Evolutionary conservation across 2,888 invertebrate genomes (phyloP), one percentile per base, ranked within the genome.

Genomic region (Lasioglossum lativentre): DNA sequence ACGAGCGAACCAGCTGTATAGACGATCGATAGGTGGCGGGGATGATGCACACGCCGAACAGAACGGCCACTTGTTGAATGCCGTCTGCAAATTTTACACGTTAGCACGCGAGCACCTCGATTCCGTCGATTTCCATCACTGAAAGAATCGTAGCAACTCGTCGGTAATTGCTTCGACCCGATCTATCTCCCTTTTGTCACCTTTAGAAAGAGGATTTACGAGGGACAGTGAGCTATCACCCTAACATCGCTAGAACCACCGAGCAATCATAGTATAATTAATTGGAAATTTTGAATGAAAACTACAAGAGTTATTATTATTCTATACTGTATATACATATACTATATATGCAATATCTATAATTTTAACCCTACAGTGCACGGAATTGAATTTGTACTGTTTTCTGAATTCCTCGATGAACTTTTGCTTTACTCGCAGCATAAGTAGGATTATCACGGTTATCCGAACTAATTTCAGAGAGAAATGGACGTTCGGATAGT

Each of bases 1-100:
- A 78, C 75, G 83, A 83, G 71, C 76, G 38, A 77, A 68, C 68
- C 63, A 75, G 70, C 84, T 71, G 70, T 81, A 72, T 79, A 72
- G 76, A 77, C 59, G 87, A 86, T 79, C 78, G 86, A 86, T 78
- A 34, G 14, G 56, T 82, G 71, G 80, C 70, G 86, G 86, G 80
- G 79, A 63, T 56, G 75, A 82, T 73, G 68, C 66, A 81, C 86
- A 77, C 80, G 66, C 63, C 68, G 59, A 79, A 75, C 85, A 78
- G 47, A 79, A 75, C 85, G 76, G 72, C 88, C 88, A 88, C 88
- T 88, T 88, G 88, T 88, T 88, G 88, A 88, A 81, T 86, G 80
- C 66, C 34, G 82, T 78, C 68, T 56, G 74, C 74, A 79, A 75
- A 86, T 86, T 86, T 77, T 71, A 52, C 63, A 56, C 77, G 27